Conservation (phyloP, 2,113 vertebrate species). For the Accipiter virgatus region DNA sequence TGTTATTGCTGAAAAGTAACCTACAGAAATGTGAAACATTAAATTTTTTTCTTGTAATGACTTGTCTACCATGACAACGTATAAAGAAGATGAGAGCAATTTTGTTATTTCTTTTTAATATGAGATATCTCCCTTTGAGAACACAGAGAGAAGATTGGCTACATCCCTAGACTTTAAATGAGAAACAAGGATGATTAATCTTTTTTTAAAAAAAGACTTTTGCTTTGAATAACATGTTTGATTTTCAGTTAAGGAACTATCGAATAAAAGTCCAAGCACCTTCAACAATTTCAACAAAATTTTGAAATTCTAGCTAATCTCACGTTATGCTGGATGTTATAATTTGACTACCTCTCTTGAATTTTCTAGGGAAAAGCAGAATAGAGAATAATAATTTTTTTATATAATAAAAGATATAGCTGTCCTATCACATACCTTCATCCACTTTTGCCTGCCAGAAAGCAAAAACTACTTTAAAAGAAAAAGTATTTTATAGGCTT, state of each 20-base stretch:
- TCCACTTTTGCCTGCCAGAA: background rate
- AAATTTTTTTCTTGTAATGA: background rate
- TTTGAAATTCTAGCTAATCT: constrained; percentile 3
- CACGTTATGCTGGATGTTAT: background rate
- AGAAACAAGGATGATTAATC: constrained; percentile 34
- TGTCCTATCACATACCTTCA: background rate
- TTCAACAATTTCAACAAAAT: background rate
- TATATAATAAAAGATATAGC: background rate
- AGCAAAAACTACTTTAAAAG: background rate
- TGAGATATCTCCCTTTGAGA: constrained; percentile 26
- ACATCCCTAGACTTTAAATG: background rate
- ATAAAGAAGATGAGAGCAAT: background rate
- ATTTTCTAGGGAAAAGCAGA: background rate
- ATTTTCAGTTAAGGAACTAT: background rate
- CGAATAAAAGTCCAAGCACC: background rate
- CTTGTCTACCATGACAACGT: background rate
- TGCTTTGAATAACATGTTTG: background rate
- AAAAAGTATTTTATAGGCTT: background rate
- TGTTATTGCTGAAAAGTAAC: background rate
- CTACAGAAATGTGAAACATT: background rate
- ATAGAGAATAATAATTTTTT: background rate
- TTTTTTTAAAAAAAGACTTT: background rate
- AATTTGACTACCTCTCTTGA: background rate
- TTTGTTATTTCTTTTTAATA: constrained; percentile 22
- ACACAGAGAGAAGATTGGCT: constrained; percentile 32